Base-by-base conservation (phyloP, 2,888 invertebrate species). In the Volucella zonaria region DNA sequence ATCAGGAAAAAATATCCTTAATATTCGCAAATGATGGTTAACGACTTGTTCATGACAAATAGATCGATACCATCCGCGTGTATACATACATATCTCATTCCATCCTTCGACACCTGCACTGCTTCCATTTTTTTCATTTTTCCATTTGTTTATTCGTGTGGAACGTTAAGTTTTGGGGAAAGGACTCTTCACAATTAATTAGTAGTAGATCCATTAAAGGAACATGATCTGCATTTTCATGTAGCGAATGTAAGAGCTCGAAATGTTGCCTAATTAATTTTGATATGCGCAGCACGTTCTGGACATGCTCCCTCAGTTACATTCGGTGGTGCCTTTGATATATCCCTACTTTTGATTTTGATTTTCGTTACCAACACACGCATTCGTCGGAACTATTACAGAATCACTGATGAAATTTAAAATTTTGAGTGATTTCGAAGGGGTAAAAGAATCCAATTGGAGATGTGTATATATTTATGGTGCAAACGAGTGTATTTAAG, bases 151-250 rank as follows among this genome's bases (percentile, higher is more conserved):
- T 43, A 45, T 49, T 18, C 66, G 75, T 75, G 67, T 52, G 67
- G 12, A 66, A 40, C 67, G 18, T 6, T 43, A 38, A 43, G 49
- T 67, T 54, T 58, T 42, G 23, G 76, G 52, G 51, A 43, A 15
- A 45, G 45, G 43, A 31, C 43, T 71, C 78, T 62, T 51, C 51
- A 58, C 71, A 82, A 82, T 78, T 82, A 82, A 82, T 82, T 78
- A 73, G 67, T 56, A 77, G 71, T 12, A 62, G 73, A 77, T 82
- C 82, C 77, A 82, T 82, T 82, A 82, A 71, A 78, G 61, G 77
- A 18, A 73, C 82, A 82, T 78, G 82, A 67, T 82, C 78, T 82
- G 78, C 77, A 82, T 82, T 78, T 73, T 78, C 54, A 79, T 79
- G 67, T 67, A 40, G 3, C 40, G 42, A 52, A 31, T 52, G 42